A percentile compares a stretch with the other conserved stretches of the same genome.
Evolutionary conservation across 2,113 vertebrate genomes (phyloP).

Genomic region (Grammatotria lemairii): DNA sequence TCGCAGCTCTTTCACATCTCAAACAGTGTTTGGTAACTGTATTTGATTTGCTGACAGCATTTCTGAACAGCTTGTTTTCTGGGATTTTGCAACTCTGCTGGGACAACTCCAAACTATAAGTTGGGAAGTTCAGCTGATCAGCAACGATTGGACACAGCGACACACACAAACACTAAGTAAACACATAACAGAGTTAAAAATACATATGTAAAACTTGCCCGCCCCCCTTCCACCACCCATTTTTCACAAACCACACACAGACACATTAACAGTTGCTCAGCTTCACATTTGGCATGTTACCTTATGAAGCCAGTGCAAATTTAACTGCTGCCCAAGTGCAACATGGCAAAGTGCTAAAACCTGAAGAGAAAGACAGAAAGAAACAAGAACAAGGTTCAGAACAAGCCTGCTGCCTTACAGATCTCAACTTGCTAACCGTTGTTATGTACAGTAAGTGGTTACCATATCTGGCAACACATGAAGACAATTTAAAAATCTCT

Average conservation of each 20-base stretch:
- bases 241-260: background rate
- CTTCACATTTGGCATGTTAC: slow-evolving; percentile 57
- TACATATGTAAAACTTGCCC: background rate
- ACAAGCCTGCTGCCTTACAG: background rate
- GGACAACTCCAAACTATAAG: background rate
- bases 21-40: background rate
- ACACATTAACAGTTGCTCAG: background rate
- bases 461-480: background rate
- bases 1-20: background rate
- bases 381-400: background rate
- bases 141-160: background rate
- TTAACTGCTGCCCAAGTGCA: slow-evolving; percentile 91
- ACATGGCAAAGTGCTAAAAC: slow-evolving; percentile 92
- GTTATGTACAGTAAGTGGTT: background rate
- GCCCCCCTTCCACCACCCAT: background rate
- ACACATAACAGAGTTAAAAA: background rate
- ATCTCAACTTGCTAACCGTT: background rate
- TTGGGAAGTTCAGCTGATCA: slow-evolving; percentile 12
- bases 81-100: background rate
- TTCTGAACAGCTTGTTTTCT: background rate
- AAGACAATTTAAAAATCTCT: background rate
- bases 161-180: background rate
- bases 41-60: background rate
- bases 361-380: slow-evolving; percentile 54
- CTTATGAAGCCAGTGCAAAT: slow-evolving; percentile 98